Evolutionary conservation across 2,113 vertebrate species (phyloP), one percentile per base, ranked within the genome.

Genomic region (Spermophilus dauricus): DNA sequence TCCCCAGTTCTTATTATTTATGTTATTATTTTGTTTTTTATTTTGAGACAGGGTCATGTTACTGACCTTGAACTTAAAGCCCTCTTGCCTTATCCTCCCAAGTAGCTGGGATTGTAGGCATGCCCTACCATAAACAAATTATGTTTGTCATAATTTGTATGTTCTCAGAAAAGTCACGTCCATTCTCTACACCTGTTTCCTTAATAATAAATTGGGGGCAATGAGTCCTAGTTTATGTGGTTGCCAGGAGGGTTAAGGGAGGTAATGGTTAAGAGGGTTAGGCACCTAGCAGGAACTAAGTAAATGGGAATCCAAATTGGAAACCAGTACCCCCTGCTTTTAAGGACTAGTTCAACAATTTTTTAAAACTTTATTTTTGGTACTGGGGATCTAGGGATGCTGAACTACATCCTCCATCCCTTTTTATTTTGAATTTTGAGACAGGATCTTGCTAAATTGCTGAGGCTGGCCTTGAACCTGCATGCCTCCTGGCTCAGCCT

Each of bases 261-360:
- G 26, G 16, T 72, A 76, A 65, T 51, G 39, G 58, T 83, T 91
- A 72, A 89, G 63, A 82, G 34, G 42, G 3, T 91, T 85, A 87
- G 90, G 61, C 65, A 90, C 42, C 51, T 24, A 96, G 30, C 34
- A 86, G 82, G 37, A 28, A 37, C 58, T 89, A 94, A 85, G 39
- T 83, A 82, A 83, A 80, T 75, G 61, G 58, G 56, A 97, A 76
- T 87, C 63, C 37, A 96, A 93, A 92, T 51, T 39, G 76, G 80
- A 97, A 96, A 89, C 63, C 82, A 97, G 10, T 72, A 69, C 32
- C 4, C 16, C 4, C 18, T 58, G 48, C 81, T 94, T 95, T 97
- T 86, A 85, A 93, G 53, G 53, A 82, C n/a, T 56, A 94, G 13
- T 58, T 82, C 28, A 63, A 72, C 78, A 32, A 87, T 51, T 67